phyloP scores from a whole-genome alignment of 2,888 invertebrate genomes.

The Stenoptilia bipunctidactyla region DNA sequence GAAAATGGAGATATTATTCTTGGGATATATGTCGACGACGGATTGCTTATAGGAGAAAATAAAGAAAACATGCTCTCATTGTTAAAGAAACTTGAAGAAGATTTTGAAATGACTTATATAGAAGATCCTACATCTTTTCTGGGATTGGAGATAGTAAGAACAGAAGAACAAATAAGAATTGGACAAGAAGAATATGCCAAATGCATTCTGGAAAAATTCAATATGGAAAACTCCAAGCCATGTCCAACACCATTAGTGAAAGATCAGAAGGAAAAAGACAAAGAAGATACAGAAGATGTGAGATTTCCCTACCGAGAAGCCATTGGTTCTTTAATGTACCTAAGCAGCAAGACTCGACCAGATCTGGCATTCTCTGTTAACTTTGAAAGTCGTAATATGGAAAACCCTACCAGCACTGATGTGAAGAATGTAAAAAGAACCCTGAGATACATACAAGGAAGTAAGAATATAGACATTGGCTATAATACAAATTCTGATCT shows the following conservation, averaged over 20 bases:
- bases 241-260: neutral
- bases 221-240: slow-evolving; percentile 3
- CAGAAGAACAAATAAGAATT: slow-evolving; percentile 1
- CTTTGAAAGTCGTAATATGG: slow-evolving; percentile 3
- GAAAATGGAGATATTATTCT: too few relatives aligned
- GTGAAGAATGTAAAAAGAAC: neutral
- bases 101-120: slow-evolving; percentile 4
- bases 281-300: neutral
- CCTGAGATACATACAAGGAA: slow-evolving; percentile 2
- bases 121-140: slow-evolving; percentile 4
- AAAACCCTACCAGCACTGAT: slow-evolving; percentile 4
- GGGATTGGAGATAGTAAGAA: slow-evolving; percentile 3
- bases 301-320: slow-evolving; percentile 3
- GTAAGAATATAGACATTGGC: neutral
- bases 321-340: slow-evolving; percentile 7
- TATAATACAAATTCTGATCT: neutral
- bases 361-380: slow-evolving; percentile 7
- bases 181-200: slow-evolving; percentile 3
- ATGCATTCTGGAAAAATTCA: slow-evolving; percentile 1
- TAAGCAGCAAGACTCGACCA: slow-evolving; percentile 7
- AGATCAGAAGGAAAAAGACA: neutral
- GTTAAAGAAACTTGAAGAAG: too few relatives aligned
- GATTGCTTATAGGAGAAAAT: too few relatives aligned
- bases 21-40: too few relatives aligned
- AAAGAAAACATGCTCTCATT: too few relatives aligned